phyloP scores from a whole-genome alignment of 2,797 vertebrate species.

The Tragelaphus eurycerus region DNA sequence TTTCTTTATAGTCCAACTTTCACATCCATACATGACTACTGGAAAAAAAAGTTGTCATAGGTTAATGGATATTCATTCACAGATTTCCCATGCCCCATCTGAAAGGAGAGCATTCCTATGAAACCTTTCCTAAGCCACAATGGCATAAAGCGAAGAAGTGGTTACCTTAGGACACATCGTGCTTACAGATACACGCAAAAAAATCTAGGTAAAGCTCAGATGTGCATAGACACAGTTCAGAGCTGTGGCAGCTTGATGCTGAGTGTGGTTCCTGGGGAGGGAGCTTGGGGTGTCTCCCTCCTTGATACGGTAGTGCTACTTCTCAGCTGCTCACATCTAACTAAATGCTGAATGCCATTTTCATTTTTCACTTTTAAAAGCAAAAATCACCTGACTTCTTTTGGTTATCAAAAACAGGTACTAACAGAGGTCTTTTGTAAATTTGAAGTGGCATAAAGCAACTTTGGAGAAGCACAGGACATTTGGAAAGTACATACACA shows the following conservation, averaged over 20 bases:
- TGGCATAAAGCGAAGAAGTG: neutral
- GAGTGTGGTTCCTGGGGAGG: neutral
- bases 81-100: neutral
- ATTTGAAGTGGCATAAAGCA: neutral
- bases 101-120: neutral
- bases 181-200: neutral
- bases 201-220: neutral
- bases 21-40: neutral
- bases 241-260: neutral
- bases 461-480: neutral
- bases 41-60: neutral
- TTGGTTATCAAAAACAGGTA: neutral
- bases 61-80: neutral
- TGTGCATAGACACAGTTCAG: neutral
- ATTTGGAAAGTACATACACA: neutral
- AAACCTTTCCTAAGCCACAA: neutral
- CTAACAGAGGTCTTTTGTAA: neutral
- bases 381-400: neutral
- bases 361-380: neutral
- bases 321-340: neutral
- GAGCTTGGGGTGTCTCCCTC: neutral
- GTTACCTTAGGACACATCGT: neutral
- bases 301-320: neutral
- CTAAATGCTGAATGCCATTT: rapidly evolving
- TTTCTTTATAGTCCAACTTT: neutral